Evolutionary conservation across 2,888 invertebrate species (phyloP), one percentile per base, ranked within the genome.

Genomic region (Elmis aenea): DNA sequence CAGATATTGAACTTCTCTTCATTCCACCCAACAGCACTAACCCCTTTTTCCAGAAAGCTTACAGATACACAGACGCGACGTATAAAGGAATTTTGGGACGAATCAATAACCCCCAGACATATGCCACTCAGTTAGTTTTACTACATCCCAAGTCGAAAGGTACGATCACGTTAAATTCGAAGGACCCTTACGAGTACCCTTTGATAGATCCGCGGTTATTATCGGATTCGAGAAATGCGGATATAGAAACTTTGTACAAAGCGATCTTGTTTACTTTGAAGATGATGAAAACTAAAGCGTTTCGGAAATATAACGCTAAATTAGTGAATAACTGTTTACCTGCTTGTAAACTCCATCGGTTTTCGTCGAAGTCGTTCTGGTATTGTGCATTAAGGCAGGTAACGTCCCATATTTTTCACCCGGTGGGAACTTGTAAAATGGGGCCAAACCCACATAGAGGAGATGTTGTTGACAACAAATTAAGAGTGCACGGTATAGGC

Each of bases 201-300:
- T 3, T 48, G 1, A 56, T 62, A 2, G 45, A 61, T 38, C 38
- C 49, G 0, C 49, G 48, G 4, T 53, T 43, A 22, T 46, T 54
- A 4, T 41, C 51, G 0, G 54, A 59, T 36, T 22, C 40, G 5
- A 28, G 48, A 18, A 86, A 88, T 52, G 62, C 76, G 1, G 86
- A 88, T 52, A 62, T 77, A 2, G 70, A 74, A 9, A 77, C 76
- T 2, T 66, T 82, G n/a, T 70, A 81, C 1, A 70, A 74, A 9
- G 75, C 77, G 1, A 71, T 82, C 3, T 66, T 76, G 5, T 33
- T 41, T 13, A 25, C 46, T 4, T 9, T 49, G 9, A 39, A 43
- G 5, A 31, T 59, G 13, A 16, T 42, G 1, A 32, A 58, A 12
- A 79, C 79, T 2, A 69, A 72, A 3, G 73, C 80, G 0, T 77